Evolutionary conservation across 2,113 vertebrate species (phyloP), one percentile per base, ranked within the genome.

Genomic region (Grammomys surdaster): DNA sequence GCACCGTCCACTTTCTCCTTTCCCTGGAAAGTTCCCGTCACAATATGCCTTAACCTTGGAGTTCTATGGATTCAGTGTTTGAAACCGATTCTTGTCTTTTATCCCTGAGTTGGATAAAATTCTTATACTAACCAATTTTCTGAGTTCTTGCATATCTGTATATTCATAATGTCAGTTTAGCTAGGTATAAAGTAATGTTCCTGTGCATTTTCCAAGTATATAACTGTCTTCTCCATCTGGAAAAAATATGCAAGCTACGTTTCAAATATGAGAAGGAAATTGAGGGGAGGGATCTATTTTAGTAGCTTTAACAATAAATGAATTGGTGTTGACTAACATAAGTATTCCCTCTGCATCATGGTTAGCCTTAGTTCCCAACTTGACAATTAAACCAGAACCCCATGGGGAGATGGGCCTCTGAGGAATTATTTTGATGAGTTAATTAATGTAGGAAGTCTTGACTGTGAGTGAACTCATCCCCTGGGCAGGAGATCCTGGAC

Each of bases 101-200:
- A 33, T 28, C 4, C 16, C 5, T 0, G 67, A 12, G 28, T 56
- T 33, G 40, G n/a, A 76, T 60, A 43, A 81, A 10, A 69, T 40
- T 54, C 86, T 60, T 51, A 31, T 9, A 26, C 5, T 17, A 48
- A 56, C 14, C 11, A 13, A 5, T 51, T 60, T 86, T 65, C 33
- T 5, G 9, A 28, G 46, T 40, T 69, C 91, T 80, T 51, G 1
- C 6, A 7, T 46, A 22, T 63, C n/a, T 58, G 13, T 19, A 4
- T 3, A 63, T 7, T 43, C 31, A 28, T 12, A 12, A 0, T 31
- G 75, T 75, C 78, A 58, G 84, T 84, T 87, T 24, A 31, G 88
- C 40, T 89, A 31, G 82, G 84, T 89, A 93, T 87, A 84, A 97
- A 94, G 88, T 0, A 7, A n/a, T 56, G 14, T 69, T 40, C 43